Base-by-base conservation (phyloP, 2,888 invertebrate species). In the Morinoia aosen region DNA sequence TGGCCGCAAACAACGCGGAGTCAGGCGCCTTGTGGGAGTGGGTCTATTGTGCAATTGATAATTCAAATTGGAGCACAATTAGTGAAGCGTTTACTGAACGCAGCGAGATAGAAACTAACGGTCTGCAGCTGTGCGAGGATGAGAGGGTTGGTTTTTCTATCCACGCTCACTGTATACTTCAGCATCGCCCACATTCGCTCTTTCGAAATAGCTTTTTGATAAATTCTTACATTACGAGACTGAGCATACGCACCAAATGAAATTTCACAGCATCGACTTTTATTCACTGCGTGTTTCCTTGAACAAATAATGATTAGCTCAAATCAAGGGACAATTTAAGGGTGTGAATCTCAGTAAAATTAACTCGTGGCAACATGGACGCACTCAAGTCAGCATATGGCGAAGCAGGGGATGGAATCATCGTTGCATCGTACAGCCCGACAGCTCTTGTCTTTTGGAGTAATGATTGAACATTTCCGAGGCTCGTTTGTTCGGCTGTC, bases 41-140 rank as follows among this genome's bases (percentile, higher is more conserved):
- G 93, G 93, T 93, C 93, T 57, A 93, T 93, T 93, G 93, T 93
- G 48, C 93, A 93, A 93, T 93, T 93, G 93, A 93, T 93, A 93
- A 93, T 93, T 93, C 93, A 93, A 93, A 93, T 93, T 93, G 93
- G 93, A 25, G 93, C 58, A 93, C 93, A 93, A 93, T 93, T 93
- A 93, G 93, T 93, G 93, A 57, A 57, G 93, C 93, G 93, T 93
- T 93, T 93, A 57, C 93, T 93, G 93, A 33, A 93, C 19, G 25
- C 93, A 57, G 93, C 93, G 93, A 93, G 93, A 33, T 48, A 93
- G 93, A 93, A 93, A 93, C 93, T 93, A 93, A 93, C 93, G 93
- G 93, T 48, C 48, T 76, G 76, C 76, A 76, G 76, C 76, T 76
- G 25, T 76, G 76, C 25, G 19, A 25, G 76, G 76, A 76, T 76